Evolutionary conservation across 2,113 vertebrate species (phyloP), one percentile per base, ranked within the genome.

Genomic region (Rhombomys opimus): DNA sequence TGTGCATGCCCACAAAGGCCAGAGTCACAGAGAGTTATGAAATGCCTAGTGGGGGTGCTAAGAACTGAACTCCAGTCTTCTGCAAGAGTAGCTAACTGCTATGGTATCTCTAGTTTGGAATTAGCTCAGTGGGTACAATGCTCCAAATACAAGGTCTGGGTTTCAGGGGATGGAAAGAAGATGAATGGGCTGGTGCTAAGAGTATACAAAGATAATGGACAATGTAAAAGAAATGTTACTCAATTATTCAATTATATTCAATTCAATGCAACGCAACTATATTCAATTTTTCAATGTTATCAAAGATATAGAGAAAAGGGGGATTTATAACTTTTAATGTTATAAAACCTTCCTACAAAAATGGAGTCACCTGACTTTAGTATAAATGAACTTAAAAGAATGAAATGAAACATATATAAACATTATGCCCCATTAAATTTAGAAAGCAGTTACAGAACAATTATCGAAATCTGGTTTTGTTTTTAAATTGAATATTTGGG

Each of bases 261-360:
- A 68, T 68, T 30, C 25, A 68, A 68, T 32, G 13, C 27, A 68
- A 68, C 32, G 67, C 30, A 32, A 68, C 17, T 70, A 35, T n/a
- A 17, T 35, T 61, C 54, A 82, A 82, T 61, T 82, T 65, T 46
- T 88, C 81, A 89, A 90, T 9, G 13, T 20, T 93, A 41, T 77
- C 72, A 89, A 86, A 93, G 18, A 63, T 27, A 54, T 17, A 80
- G 7, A 35, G 25, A 35, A 38, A 30, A 7, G 52, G 7, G 54
- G 20, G 0, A 72, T 4, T 76, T 5, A 6, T 6, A 77, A 89
- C 11, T 8, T 84, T 2, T 73, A 57, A 75, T 50, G 30, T 0
- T 75, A 15, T 9, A 89, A 96, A 89, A 96, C 63, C 59, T 96
- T 57, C 52, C 27, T 32, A 82, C 61, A 72, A 89, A 96, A 94